Conservation (phyloP, 2,113 vertebrate species). For the Puma concolor region DNA sequence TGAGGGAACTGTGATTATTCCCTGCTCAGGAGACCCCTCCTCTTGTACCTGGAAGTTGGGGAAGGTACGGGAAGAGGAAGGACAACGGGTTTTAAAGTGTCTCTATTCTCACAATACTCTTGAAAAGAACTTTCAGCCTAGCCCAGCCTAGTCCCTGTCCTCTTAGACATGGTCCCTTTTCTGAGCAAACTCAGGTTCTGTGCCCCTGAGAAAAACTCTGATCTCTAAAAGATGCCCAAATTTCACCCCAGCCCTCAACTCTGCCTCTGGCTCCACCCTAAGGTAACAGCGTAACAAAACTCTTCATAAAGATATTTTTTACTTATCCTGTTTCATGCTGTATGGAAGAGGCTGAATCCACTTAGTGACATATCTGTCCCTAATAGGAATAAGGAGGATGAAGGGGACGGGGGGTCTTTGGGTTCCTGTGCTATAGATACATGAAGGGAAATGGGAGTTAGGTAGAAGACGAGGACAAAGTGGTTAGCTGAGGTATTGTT, state of each 20-base stretch:
- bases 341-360: not conserved
- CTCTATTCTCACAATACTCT: not conserved
- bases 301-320: conserved; percentile 51
- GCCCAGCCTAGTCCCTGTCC: not conserved
- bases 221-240: conserved; percentile 64
- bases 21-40: not conserved
- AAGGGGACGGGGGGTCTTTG: not conserved
- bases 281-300: not conserved
- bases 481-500: conserved; percentile 12
- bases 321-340: conserved; percentile 13
- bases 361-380: not conserved
- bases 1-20: not conserved
- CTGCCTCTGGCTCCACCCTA: not conserved
- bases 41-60: not conserved
- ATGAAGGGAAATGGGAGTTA: not conserved
- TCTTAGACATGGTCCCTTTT: not conserved
- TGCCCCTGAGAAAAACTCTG: conserved; percentile 15
- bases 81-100: not conserved
- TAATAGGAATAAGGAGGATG: not conserved
- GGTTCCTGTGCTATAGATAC: not conserved
- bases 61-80: not conserved
- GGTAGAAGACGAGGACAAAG: not conserved
- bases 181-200: not conserved
- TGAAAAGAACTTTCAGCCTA: not conserved
- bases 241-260: not conserved